Evolutionary conservation across 2,888 invertebrate species (phyloP), one percentile per base, ranked within the genome.

Genomic region (Mimumesa dahlbomi): DNA sequence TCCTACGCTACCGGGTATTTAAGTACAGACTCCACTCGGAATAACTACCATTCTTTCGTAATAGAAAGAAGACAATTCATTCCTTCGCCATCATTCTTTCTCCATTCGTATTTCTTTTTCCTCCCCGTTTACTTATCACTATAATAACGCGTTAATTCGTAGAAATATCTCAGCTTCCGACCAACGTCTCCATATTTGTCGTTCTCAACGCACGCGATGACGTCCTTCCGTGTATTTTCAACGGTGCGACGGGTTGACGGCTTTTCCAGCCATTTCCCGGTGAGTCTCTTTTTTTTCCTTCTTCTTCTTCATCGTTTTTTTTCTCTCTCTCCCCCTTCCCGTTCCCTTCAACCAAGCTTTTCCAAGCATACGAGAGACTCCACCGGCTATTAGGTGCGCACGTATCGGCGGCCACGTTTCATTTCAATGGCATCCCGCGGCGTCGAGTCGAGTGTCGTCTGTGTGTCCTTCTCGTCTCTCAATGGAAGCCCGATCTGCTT

Each of bases 81-180:
- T 7, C 4, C 4, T 7, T 25, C 25, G 3, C 25, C 7, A 25
- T 7, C 25, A 25, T 25, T 25, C 25, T 25, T 25, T 7, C 25
- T 7, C 25, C 7, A 5, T 25, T 25, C 25, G 4, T 25, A 3
- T 7, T 25, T 7, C 25, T 25, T 25, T 25, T 25, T 7, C 7
- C 25, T 25, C 7, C 25, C 7, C 25, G 25, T 13, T 13, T 45
- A 21, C 45, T 49, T 31, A 9, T 16, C 19, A 14, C 40, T 29
- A 18, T 14, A n/a, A n/a, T n/a, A n/a, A n/a, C n/a, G n/a, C 53
- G 53, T 57, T 64, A 46, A 61, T 68, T 67, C 50, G 42, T 11
- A 65, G 52, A n/a, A 40, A 65, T 61, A 54, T 72, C 49, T n/a
- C 52, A 48, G 61, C 40, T 72, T 66, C 54, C 54, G 16, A 62